These are phyloP conservation scores for Syncerus caffer DNA, from an alignment of 2,797 vertebrate genomes.

Conservation along the genomic window DNA sequence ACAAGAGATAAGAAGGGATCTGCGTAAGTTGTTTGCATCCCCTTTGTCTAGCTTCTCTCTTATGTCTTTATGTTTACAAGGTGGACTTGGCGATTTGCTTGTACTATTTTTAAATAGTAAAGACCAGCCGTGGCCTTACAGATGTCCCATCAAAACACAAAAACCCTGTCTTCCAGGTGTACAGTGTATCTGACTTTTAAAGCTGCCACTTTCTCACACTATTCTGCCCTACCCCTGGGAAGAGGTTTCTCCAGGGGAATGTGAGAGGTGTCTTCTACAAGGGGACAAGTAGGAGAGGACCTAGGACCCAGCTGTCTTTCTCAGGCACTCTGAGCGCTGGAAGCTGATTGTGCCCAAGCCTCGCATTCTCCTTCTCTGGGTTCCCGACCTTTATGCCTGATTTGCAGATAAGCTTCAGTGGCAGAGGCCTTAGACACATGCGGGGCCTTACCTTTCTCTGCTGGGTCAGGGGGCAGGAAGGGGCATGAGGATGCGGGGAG, in stretches of 20 bases:
- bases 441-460: not conserved
- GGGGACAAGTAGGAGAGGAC: not conserved
- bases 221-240: not conserved
- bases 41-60: not conserved
- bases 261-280: not conserved
- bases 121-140: not conserved
- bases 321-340: not conserved
- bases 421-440: not conserved
- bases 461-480: not conserved
- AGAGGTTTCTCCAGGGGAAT: not conserved
- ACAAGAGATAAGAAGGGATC: not conserved
- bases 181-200: not conserved
- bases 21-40: not conserved
- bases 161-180: not conserved
- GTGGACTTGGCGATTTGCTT: not conserved
- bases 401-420: not conserved
- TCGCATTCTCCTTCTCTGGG: not conserved
- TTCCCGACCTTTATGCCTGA: not conserved
- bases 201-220: not conserved
- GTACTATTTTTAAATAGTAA: conserved; percentile 48
- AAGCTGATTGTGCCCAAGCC: not conserved
- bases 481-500: not conserved
- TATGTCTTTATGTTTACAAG: not conserved
- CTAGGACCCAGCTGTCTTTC: not conserved
- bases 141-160: not conserved